phyloP scores from a whole-genome alignment of 1,140 invertebrate genomes.

The Pollicipes pollicipes region DNA sequence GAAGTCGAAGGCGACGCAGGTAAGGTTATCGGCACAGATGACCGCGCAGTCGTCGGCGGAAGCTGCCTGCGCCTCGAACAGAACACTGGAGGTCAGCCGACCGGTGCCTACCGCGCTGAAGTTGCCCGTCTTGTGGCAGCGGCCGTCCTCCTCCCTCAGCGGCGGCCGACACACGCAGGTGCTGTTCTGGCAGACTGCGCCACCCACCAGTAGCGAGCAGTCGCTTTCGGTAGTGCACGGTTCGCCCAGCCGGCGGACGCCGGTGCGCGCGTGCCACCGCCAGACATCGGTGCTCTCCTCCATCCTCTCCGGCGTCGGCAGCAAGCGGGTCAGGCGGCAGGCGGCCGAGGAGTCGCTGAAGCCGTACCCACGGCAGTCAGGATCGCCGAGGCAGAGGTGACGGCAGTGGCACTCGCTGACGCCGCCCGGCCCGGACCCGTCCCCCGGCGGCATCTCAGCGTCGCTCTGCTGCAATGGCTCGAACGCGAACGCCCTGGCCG shows the following conservation, averaged over 20 bases:
- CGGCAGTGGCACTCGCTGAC: too few species aligned
- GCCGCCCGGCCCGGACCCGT: too few species aligned
- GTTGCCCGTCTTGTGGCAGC: neutral
- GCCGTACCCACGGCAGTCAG: neutral
- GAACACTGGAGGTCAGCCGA: neutral
- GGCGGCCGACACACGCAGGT: neutral
- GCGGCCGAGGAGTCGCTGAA: neutral
- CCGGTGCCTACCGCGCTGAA: neutral
- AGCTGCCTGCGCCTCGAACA: neutral
- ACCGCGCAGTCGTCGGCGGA: neutral
- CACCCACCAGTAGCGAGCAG: neutral
- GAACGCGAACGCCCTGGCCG: too few species aligned
- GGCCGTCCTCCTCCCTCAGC: neutral
- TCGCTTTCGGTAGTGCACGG: neutral
- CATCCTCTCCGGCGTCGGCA: neutral
- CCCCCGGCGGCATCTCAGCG: too few species aligned
- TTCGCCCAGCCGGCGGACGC: neutral
- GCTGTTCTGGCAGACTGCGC: neutral
- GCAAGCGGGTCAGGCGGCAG: neutral
- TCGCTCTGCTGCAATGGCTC: too few species aligned
- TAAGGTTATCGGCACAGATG: neutral
- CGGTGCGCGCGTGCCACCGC: neutral
- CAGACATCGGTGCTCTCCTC: neutral
- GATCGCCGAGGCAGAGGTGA: too few species aligned
- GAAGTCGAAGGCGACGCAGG: neutral